phyloP scores from a whole-genome alignment of 1,140 invertebrate genomes.

The Drosophila dunni region DNA sequence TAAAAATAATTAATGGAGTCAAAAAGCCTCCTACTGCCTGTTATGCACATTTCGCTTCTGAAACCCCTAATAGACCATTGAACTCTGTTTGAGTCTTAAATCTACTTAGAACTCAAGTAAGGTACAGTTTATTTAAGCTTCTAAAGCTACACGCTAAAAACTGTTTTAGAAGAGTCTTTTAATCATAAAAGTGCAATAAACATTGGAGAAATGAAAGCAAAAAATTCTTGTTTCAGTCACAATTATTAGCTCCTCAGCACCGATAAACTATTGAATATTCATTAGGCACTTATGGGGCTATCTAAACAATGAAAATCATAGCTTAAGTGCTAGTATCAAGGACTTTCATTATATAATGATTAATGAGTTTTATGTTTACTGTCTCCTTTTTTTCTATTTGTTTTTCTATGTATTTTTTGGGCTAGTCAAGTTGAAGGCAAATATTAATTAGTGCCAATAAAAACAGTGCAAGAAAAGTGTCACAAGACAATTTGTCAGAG shows the following conservation, averaged over 20 bases:
- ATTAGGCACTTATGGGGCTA: slow-evolving; percentile 39
- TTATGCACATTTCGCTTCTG: no score
- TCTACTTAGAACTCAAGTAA: no score
- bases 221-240: slow-evolving; percentile 19
- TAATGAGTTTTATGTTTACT: slow-evolving; percentile 48
- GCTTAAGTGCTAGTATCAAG: slow-evolving; percentile 56
- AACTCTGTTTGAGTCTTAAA: no score
- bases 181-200: no score
- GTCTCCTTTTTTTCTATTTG: slow-evolving; percentile 17
- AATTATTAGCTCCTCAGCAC: not conserved
- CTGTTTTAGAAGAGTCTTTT: no score
- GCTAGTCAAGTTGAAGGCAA: slow-evolving; percentile 30
- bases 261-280: slow-evolving; percentile 55
- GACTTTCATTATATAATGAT: slow-evolving; percentile 67
- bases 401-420: slow-evolving; percentile 25
- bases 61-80: no score
- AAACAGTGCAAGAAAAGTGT: slow-evolving; percentile 59
- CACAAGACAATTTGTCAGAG: slow-evolving; percentile 44
- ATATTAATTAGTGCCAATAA: slow-evolving; percentile 74
- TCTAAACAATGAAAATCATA: slow-evolving; percentile 59
- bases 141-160: no score
- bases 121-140: no score
- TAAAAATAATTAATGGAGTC: no score
- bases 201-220: not conserved
- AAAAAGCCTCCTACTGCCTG: no score